Conservation (phyloP, 2,113 vertebrate genomes). For the Desmodus rotundus region DNA sequence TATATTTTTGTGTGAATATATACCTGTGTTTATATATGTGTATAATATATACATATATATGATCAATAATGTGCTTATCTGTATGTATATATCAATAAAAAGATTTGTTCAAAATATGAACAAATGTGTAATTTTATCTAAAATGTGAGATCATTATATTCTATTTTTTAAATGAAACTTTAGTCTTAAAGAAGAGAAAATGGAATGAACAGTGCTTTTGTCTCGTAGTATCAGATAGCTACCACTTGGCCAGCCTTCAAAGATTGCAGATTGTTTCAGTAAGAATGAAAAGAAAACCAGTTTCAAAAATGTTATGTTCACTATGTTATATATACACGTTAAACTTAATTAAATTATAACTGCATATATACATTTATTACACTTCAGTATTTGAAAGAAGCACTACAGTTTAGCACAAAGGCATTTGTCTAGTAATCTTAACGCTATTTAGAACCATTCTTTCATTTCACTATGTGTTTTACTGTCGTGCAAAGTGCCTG, state of each 20-base stretch:
- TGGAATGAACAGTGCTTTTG: not conserved
- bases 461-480: not conserved
- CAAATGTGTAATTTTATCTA: not conserved
- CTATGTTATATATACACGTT: not conserved
- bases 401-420: not conserved
- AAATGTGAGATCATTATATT: not conserved
- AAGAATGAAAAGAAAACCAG: not conserved
- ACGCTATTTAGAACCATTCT: not conserved
- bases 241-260: not conserved
- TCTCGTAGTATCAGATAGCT: not conserved
- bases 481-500: not conserved
- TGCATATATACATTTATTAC: not conserved
- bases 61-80: not conserved
- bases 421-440: not conserved
- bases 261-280: not conserved
- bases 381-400: not conserved
- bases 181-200: not conserved
- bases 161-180: not conserved
- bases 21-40: not conserved
- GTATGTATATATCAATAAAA: not conserved
- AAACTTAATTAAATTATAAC: not conserved
- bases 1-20: not conserved
- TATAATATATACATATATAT: not conserved
- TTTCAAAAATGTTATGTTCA: not conserved
- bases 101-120: not conserved